Evolutionary conservation across 1,140 invertebrate species (phyloP).

Genomic region (Drosophila albomicans): DNA sequence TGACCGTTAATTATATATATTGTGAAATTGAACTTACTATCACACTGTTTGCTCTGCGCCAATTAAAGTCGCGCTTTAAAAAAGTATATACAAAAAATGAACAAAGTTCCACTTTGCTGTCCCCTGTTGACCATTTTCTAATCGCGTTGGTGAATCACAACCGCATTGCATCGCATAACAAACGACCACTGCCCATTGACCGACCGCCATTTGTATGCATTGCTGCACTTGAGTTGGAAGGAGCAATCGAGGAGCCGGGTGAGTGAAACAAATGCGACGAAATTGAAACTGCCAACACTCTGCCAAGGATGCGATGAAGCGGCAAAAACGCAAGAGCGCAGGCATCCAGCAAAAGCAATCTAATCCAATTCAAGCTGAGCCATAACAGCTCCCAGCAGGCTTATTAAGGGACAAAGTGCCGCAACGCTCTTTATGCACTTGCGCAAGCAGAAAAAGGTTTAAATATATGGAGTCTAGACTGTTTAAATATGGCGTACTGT

Average conservation of each 20-base stretch:
- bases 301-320: slow-evolving; percentile 9
- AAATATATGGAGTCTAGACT: background rate
- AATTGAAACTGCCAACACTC: slow-evolving; percentile 74
- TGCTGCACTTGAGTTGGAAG: slow-evolving; percentile 53
- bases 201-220: slow-evolving; percentile 74
- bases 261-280: slow-evolving; percentile 56
- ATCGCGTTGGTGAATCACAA: slow-evolving; percentile 52
- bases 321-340: background rate
- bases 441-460: slow-evolving; percentile 7
- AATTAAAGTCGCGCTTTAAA: slow-evolving; percentile 17
- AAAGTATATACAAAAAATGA: background rate
- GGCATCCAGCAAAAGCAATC: background rate
- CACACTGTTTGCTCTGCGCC: background rate
- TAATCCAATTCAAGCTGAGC: slow-evolving; percentile 44
- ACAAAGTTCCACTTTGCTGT: background rate
- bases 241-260: slow-evolving; percentile 27
- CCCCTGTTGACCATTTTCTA: slow-evolving; percentile 60
- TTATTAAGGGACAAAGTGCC: slow-evolving; percentile 59
- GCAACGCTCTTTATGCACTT: slow-evolving; percentile 41
- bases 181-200: slow-evolving; percentile 53
- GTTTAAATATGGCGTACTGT: background rate
- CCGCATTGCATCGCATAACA: slow-evolving; percentile 52
- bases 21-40: background rate
- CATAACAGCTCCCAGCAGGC: slow-evolving; percentile 67
- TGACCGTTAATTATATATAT: too few species aligned